Percentiles rank a stretch among this genome's conserved stretches.
Conservation (phyloP, 2,888 invertebrate genomes). For the Drosophila robusta region DNA sequence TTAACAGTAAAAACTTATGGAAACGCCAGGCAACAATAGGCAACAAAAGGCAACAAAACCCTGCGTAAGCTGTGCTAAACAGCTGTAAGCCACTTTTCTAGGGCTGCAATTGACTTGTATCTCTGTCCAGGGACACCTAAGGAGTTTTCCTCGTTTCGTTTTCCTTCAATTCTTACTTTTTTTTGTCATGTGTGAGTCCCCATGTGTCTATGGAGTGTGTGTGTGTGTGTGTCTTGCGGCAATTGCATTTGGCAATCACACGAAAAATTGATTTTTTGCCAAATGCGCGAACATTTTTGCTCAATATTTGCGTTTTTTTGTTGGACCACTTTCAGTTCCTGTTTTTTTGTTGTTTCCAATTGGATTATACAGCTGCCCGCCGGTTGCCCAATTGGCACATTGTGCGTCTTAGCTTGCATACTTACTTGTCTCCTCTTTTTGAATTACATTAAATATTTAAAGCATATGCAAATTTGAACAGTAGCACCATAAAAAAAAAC, state of each 20-base stretch:
- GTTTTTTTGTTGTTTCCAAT: slow-evolving; percentile 51
- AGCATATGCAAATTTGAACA: slow-evolving; percentile 80
- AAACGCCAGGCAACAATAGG: slow-evolving; percentile 16
- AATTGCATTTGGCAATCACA: slow-evolving; percentile 70
- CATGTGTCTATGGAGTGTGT: slow-evolving; percentile 8
- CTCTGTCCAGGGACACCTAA: slow-evolving; percentile 37
- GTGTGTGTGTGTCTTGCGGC: slow-evolving; percentile 36
- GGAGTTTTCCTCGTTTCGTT: slow-evolving; percentile 24
- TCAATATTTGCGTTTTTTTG: slow-evolving; percentile 31
- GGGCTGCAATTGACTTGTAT: slow-evolving; percentile 27
- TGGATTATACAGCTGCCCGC: slow-evolving; percentile 50
- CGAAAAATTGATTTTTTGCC: slow-evolving; percentile 77
- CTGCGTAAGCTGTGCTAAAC: slow-evolving; percentile 50
- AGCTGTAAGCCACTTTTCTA: slow-evolving; percentile 24
- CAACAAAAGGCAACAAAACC: slow-evolving; percentile 20
- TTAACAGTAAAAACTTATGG: slow-evolving; percentile 62
- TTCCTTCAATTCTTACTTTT: slow-evolving; percentile 6
- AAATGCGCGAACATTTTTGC: slow-evolving; percentile 64
- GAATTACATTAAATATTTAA: slow-evolving; percentile 81
- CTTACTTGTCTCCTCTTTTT: slow-evolving; percentile 67
- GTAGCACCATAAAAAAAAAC: slow-evolving; percentile 67
- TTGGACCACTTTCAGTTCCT: slow-evolving; percentile 37
- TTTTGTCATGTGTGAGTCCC: slow-evolving; percentile 27
- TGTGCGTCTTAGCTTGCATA: slow-evolving; percentile 41
- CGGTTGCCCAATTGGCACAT: slow-evolving; percentile 66